phyloP scores from a whole-genome alignment of 2,888 invertebrate genomes.

The Aleiodes leptofemur region DNA sequence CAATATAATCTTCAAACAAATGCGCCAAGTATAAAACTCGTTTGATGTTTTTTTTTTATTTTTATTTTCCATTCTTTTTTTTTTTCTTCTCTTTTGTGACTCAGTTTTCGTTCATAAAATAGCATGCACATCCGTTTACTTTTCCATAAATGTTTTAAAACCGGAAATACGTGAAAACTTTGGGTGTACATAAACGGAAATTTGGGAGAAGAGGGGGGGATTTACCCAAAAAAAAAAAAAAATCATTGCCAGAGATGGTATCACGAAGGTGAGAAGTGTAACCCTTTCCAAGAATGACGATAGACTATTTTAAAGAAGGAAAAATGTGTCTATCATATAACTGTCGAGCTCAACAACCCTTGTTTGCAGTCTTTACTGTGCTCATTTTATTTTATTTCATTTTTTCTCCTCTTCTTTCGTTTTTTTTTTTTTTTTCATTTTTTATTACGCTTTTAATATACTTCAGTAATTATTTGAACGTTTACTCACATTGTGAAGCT shows the following conservation, averaged over 20 bases:
- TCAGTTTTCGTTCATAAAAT: slow-evolving; percentile 14
- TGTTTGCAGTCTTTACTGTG: slow-evolving; percentile 65
- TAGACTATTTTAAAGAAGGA: neutral
- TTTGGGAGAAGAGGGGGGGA: neutral
- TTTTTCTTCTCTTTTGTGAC: neutral
- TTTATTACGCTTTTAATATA: slow-evolving; percentile 24
- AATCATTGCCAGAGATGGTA: slow-evolving; percentile 16
- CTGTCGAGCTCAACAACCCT: slow-evolving; percentile 54
- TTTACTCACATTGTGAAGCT: slow-evolving; percentile 79
- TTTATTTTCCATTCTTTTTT: neutral
- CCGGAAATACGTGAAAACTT: neutral
- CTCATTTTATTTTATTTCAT: slow-evolving; percentile 40
- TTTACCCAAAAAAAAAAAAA: neutral
- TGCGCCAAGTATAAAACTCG: neutral
- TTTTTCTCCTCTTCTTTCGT: neutral
- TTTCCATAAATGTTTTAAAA: neutral
- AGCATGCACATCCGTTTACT: slow-evolving; percentile 18
- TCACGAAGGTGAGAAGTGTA: slow-evolving; percentile 22
- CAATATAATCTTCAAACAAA: slow-evolving; percentile 17
- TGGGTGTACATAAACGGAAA: slow-evolving; percentile 2
- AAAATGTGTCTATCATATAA: slow-evolving; percentile 23
- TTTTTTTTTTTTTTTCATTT: slow-evolving; percentile 4
- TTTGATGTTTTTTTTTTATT: neutral
- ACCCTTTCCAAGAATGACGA: slow-evolving; percentile 16
- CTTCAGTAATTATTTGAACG: slow-evolving; percentile 40